Conservation (phyloP, 2,113 vertebrate species). For the Cichladusa arquata region DNA sequence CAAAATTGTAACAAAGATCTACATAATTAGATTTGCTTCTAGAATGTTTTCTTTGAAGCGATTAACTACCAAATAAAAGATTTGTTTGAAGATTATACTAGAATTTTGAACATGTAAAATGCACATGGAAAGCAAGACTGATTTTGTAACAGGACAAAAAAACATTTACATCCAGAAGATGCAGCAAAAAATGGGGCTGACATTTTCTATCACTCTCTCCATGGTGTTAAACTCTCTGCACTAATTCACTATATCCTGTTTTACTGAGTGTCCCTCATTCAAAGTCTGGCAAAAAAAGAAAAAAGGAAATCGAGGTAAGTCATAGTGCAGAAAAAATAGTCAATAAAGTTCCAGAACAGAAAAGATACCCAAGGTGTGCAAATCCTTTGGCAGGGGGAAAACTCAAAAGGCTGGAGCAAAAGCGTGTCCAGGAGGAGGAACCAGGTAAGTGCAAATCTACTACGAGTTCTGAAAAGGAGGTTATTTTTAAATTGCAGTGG, state of each 20-base stretch:
- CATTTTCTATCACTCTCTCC: not conserved
- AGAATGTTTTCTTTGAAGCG: not conserved
- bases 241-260: constrained; percentile 6
- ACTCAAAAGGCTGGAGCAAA: not conserved
- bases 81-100: not conserved
- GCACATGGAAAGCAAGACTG: not conserved
- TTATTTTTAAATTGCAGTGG: not conserved
- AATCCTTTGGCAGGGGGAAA: not conserved
- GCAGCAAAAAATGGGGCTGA: constrained; percentile 8
- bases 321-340: constrained; percentile 30
- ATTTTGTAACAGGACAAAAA: not conserved
- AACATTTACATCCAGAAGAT: not conserved
- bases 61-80: not conserved
- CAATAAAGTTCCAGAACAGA: constrained; percentile 19
- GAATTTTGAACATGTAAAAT: not conserved
- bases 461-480: not conserved
- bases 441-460: not conserved
- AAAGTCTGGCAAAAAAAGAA: not conserved
- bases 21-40: not conserved
- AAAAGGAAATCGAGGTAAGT: not conserved
- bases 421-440: not conserved
- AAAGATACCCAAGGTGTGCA: constrained; percentile 15
- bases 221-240: not conserved
- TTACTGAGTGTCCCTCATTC: constrained; percentile 12
- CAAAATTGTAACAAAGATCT: not conserved